Percentiles rank a stretch among this genome's conserved stretches.
phyloP scores from a whole-genome alignment of 1,140 invertebrate genomes.

The Scaptomyza montana region DNA sequence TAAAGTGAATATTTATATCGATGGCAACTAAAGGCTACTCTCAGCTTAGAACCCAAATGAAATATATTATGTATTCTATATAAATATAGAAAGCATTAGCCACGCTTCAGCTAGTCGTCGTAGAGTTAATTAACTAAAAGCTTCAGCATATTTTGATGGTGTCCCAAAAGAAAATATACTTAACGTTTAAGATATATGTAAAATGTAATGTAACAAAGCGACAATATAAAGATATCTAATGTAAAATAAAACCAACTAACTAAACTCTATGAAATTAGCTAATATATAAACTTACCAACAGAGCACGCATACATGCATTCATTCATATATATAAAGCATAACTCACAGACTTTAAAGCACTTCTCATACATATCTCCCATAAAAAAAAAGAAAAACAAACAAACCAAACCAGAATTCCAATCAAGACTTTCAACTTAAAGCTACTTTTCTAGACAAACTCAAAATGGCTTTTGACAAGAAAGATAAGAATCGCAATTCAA shows the following conservation, averaged over 20 bases:
- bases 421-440: conserved; percentile 50
- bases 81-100: conserved; percentile 43
- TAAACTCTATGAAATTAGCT: conserved; percentile 28
- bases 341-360: conserved; percentile 47
- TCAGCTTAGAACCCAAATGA: conserved; percentile 32
- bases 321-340: conserved; percentile 25
- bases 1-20: conserved; percentile 8
- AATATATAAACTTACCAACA: conserved; percentile 16
- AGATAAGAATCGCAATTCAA: conserved; percentile 23
- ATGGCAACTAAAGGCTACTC: conserved; percentile 12
- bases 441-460: conserved; percentile 25
- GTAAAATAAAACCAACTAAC: conserved; percentile 60
- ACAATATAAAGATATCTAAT: conserved; percentile 74
- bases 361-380: conserved; percentile 63
- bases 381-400: conserved; percentile 5
- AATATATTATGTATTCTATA: conserved; percentile 1
- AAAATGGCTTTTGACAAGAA: conserved; percentile 21
- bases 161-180: conserved; percentile 45
- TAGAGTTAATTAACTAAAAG: conserved; percentile 56
- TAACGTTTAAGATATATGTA: conserved; percentile 65
- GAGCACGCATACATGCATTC: conserved; percentile 22
- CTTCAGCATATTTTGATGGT: conserved; percentile 74
- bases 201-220: conserved; percentile 78
- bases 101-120: conserved; percentile 73
- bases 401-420: conserved; percentile 10